Evolutionary conservation across 2,797 vertebrate species (phyloP), one percentile per base, ranked within the genome.

Genomic region (Odontamblyopus lacepedii): DNA sequence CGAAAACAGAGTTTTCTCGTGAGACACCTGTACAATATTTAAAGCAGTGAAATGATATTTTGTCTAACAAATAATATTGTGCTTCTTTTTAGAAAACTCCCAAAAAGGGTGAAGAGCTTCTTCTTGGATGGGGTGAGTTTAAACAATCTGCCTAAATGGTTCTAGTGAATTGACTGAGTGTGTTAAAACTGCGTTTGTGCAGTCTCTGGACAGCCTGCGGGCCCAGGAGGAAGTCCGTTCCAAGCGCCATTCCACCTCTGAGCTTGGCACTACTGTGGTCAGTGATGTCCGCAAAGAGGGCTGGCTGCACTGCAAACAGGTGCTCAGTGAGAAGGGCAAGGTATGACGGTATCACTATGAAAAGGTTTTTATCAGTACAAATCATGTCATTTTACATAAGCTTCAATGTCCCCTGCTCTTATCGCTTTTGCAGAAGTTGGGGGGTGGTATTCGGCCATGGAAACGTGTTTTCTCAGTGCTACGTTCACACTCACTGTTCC

Each of bases 241-340:
- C 63, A 98, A 98, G 78, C 93, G 96, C 9, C 96, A 97, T 85
- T 99, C 98, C 0, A 95, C 96, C 75, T 98, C 96, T 7, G 97
- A 99, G 83, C 95, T 99, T 87, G 96, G 95, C n/a, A 96, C 93
- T 69, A 82, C 93, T 6, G 92, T 94, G 78, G 95, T 96, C 84
- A 96, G 95, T 5, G 94, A 97, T 27, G 91, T 97, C 77, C 94
- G 94, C 80, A 96, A 93, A 83, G 97, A 99, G 85, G 98, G 98
- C 70, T 99, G 98, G 98, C 93, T 99, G 83, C 95, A 95, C 88
- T 99, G 95, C 92, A 98, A 98, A 81, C 97, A 98, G 92, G 95
- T 98, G 91, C 96, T 98, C 89, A 97, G 96, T 63, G 96, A 97
- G 89, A 99, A 96, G 93, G 96, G 96, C 84, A 99, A 98, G 95